Conservation (phyloP, 2,113 vertebrate genomes). For the Nymphicus hollandicus region DNA sequence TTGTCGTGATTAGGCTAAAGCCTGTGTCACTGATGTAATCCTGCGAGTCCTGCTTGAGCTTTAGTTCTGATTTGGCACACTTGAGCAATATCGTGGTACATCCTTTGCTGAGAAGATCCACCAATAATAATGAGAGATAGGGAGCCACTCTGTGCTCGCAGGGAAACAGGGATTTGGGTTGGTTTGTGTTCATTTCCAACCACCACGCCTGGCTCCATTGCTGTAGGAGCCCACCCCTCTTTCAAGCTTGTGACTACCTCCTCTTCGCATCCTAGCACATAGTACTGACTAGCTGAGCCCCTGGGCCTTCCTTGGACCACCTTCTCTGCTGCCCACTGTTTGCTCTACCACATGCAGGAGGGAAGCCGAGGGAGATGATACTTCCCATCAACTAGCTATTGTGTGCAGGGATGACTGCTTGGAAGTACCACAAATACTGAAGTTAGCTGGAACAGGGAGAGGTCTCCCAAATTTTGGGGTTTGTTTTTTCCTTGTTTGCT, state of each 20-base stretch:
- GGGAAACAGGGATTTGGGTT: neutral
- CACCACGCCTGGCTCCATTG: accelerated
- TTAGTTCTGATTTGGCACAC: neutral
- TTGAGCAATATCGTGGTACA: neutral
- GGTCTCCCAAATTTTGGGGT: neutral
- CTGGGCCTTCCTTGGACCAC: neutral
- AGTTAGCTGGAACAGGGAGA: neutral
- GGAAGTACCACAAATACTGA: neutral
- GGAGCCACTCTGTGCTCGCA: neutral
- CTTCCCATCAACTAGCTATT: neutral
- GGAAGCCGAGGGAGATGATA: neutral
- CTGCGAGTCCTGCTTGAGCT: conserved; percentile 17
- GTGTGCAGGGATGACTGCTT: neutral
- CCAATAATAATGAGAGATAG: accelerated
- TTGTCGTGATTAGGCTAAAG: neutral
- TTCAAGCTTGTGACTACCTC: conserved; percentile 13
- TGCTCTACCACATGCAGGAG: accelerated
- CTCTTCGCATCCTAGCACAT: neutral
- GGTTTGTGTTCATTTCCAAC: accelerated
- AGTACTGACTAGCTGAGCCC: neutral
- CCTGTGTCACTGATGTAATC: neutral
- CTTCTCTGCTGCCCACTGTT: neutral
- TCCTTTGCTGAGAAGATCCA: conserved; percentile 12
- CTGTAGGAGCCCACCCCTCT: neutral
- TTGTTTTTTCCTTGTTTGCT: accelerated